Evolutionary conservation across 2,797 vertebrate species (phyloP), one percentile per base, ranked within the genome.

Genomic region (Leptatherina wallacei): DNA sequence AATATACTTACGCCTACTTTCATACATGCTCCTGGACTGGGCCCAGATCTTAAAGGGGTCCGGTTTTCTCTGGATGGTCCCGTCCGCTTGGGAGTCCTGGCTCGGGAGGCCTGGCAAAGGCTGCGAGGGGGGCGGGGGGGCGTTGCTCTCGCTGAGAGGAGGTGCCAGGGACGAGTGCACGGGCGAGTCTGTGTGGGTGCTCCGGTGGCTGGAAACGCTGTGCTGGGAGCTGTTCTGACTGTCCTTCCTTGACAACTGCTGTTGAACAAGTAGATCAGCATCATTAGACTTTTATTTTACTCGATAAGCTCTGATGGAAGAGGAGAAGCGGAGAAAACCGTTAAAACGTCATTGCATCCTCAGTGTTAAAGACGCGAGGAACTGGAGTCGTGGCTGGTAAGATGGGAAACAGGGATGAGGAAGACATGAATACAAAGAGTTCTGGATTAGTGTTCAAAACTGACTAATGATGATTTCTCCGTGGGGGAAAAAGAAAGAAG

Each of bases 21-120:
- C 98, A 97, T 99, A 99, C 98, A 99, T 99, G 96, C 97, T 99
- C 97, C 98, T 98, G 91, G 98, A 99, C 95, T 99, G 97, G 87
- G 98, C 97, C 98, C 98, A 99, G 95, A 99, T 99, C 95, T 98
- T 98, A 95, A 99, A 99, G 1, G 98, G 98, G 92, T 99, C 98
- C 24, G 98, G 98, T 93, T 99, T 99, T 84, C 98, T 98, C 93
- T 97, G 97, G 88, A 96, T 95, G 85, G 96, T 91, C 74, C 89
- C 87, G 94, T 99, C 96, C 0, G 92, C 94, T 44, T 94, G 93
- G 40, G 88, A 82, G 88, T 95, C 94, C 88, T 93, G 94, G 66
- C 81, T 64, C 0, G 94, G 93, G 69, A 94, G 91, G 59, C 93
- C 92, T 3, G 95, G 94, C 81, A 94, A 89, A 5, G 94, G 93